These are phyloP conservation scores for Uloborus diversus DNA, from an alignment of 1,140 invertebrate species.

Conservation along the genomic window DNA sequence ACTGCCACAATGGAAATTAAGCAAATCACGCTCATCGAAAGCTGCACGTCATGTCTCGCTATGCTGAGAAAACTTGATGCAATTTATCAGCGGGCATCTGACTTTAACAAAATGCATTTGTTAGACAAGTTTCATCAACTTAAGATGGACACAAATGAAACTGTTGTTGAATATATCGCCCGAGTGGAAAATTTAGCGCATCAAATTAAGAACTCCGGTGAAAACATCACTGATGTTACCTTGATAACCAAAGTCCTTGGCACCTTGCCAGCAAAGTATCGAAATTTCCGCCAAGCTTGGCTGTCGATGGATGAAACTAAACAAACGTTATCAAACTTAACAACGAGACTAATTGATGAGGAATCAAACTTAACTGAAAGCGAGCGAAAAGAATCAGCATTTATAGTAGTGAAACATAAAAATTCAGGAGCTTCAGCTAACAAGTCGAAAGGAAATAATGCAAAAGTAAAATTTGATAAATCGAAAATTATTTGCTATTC, in stretches of 20 bases:
- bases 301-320: slow-evolving; percentile 7
- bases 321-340: slow-evolving; percentile 5
- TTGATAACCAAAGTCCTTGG: slow-evolving; percentile 11
- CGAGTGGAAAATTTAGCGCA: slow-evolving; percentile 1
- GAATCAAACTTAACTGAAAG: not conserved
- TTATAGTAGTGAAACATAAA: not conserved
- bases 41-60: not conserved
- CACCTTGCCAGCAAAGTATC: slow-evolving; percentile 4
- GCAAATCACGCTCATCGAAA: slow-evolving; percentile 12
- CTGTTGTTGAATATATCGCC: not conserved
- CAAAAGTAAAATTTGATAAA: not conserved
- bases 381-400: not conserved
- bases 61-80: not conserved
- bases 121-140: slow-evolving; percentile 13
- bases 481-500: not conserved
- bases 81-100: not conserved
- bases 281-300: slow-evolving; percentile 18
- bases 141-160: not conserved
- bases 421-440: too few relatives aligned
- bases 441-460: too few relatives aligned
- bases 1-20: not conserved
- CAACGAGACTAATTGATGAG: not conserved
- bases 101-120: slow-evolving; percentile 21
- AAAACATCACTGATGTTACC: not conserved
- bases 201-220: not conserved